Evolutionary conservation across 2,113 vertebrate species (phyloP).

Genomic region (Struthio camelus): DNA sequence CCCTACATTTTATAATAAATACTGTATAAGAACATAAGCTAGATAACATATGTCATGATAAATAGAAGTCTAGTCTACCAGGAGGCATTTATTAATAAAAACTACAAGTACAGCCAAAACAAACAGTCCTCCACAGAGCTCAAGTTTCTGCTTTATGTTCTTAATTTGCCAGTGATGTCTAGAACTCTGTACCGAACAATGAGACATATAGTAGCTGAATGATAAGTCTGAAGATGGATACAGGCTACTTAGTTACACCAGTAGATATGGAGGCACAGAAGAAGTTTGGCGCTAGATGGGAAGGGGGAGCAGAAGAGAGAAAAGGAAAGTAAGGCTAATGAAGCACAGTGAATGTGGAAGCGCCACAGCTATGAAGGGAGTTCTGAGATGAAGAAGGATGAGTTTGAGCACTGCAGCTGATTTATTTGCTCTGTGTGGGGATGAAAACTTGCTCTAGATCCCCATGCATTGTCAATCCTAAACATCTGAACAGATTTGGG

Average conservation of each 20-base stretch:
- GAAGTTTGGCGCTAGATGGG: background rate
- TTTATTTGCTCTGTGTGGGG: conserved; percentile 31
- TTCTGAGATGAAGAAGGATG: background rate
- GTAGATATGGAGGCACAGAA: background rate
- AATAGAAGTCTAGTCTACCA: conserved; percentile 51
- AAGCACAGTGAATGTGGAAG: background rate
- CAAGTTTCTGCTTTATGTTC: background rate
- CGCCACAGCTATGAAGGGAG: background rate
- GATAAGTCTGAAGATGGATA: background rate
- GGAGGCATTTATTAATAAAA: conserved; percentile 65
- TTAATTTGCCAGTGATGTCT: background rate
- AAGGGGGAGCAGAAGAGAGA: background rate
- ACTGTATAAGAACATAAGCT: conserved; percentile 37
- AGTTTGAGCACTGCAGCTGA: background rate
- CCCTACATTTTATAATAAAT: conserved; percentile 46
- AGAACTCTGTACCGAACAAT: background rate
- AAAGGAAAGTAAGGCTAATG: background rate
- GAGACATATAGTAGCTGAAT: background rate
- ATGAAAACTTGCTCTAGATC: conserved; percentile 5
- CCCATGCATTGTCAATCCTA: background rate
- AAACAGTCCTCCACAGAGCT: conserved; percentile 44
- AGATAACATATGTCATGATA: conserved; percentile 62
- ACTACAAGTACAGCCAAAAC: conserved; percentile 21
- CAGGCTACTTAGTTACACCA: background rate
- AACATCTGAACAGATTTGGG: conserved; percentile 1